phyloP scores from a whole-genome alignment of 1,140 invertebrate species.

The Chironomus striatipennis region DNA sequence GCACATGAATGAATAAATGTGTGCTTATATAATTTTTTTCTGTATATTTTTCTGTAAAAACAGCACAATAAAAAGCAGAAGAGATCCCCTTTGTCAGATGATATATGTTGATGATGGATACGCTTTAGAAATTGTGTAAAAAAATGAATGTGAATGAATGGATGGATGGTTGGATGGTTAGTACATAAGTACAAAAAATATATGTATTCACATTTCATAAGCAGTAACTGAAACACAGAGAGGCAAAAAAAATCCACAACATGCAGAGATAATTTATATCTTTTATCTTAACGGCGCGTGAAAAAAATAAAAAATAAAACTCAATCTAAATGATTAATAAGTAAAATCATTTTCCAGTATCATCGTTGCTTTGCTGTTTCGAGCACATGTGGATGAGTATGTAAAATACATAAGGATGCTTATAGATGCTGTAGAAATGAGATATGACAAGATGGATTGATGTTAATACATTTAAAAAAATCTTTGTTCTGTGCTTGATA shows the following conservation, averaged over 20 bases:
- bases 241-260: too few species aligned
- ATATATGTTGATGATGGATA: slow-evolving; percentile 3
- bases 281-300: slow-evolving; percentile 16
- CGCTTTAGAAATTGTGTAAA: background rate
- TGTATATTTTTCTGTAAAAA: too few species aligned
- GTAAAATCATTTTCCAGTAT: background rate
- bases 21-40: too few species aligned
- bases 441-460: background rate
- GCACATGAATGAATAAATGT: too few species aligned
- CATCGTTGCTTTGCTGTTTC: background rate
- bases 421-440: too few species aligned
- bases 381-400: too few species aligned
- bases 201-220: background rate
- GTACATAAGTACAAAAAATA: background rate
- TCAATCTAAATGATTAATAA: slow-evolving; percentile 24
- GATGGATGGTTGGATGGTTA: background rate
- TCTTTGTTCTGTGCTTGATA: too few species aligned
- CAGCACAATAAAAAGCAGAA: background rate
- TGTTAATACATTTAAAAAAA: slow-evolving; percentile 5
- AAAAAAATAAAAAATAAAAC: background rate
- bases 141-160: background rate
- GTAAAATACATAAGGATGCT: too few species aligned
- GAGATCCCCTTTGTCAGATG: slow-evolving; percentile 1
- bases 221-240: too few species aligned
- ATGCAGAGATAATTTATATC: slow-evolving; percentile 18